phyloP scores from a whole-genome alignment of 2,797 vertebrate species.

The Pagetopsis macropterus region DNA sequence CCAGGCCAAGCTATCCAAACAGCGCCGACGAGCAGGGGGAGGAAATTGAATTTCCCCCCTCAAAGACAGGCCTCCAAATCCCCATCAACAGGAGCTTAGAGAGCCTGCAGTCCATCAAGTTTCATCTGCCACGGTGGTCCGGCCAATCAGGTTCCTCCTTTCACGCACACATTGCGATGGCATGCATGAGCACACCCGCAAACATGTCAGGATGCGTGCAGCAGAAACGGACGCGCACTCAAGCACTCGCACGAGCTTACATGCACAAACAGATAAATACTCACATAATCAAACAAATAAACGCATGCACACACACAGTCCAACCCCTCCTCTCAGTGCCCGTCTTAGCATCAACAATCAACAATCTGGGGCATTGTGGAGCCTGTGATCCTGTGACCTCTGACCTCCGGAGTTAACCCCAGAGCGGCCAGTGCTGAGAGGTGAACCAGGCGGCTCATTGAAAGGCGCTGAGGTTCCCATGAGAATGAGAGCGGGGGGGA shows the following conservation, averaged over 20 bases:
- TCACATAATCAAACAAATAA: conserved; percentile 58
- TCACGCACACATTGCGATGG: conserved; percentile 12
- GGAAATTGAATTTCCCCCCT: conserved; percentile 79
- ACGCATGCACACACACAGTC: conserved; percentile 20
- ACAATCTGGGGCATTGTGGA: conserved; percentile 83
- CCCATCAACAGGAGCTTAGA: conserved; percentile 81
- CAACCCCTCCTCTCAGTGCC: conserved; percentile 56
- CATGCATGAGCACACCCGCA: conserved; percentile 35
- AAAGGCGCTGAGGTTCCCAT: conserved; percentile 76
- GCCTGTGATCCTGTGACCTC: conserved; percentile 84
- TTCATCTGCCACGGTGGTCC: conserved; percentile 81
- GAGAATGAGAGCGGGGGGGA: conserved; percentile 63
- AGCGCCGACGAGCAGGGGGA: conserved; percentile 67
- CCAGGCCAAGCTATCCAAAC: conserved; percentile 77
- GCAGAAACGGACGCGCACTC: conserved; percentile 38
- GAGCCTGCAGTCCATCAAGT: conserved; percentile 80
- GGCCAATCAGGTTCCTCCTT: conserved; percentile 72
- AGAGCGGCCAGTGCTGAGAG: conserved; percentile 74
- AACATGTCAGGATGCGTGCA: conserved; percentile 47
- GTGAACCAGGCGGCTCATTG: conserved; percentile 78
- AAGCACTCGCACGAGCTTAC: conserved; percentile 8
- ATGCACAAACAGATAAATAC: conserved; percentile 55
- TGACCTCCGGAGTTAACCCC: conserved; percentile 82
- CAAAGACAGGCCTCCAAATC: conserved; percentile 80
- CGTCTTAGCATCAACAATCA: conserved; percentile 77